Evolutionary conservation across 2,113 vertebrate species (phyloP).

Genomic region (Thryonomys swinderianus): DNA sequence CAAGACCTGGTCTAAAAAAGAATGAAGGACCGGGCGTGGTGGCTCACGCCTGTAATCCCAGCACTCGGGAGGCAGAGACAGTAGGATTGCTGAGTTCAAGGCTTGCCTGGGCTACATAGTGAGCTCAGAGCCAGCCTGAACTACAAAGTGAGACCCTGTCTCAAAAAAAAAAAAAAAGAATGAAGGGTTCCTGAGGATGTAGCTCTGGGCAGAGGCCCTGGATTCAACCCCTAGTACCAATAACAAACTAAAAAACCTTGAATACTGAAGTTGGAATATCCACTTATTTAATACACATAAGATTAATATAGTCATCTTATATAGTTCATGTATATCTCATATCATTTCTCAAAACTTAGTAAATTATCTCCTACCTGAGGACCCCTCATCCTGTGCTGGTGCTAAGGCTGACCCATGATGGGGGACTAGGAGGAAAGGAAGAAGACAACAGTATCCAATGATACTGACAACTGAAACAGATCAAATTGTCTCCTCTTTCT

Average conservation of each 20-base stretch:
- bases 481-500: neutral
- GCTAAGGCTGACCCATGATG: neutral
- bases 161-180: too few relatives aligned
- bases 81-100: too few relatives aligned
- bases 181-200: neutral
- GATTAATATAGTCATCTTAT: slow-evolving; percentile 5
- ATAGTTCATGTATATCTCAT: neutral
- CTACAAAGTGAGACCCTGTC: too few relatives aligned
- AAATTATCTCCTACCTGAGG: neutral
- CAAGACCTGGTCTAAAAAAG: neutral
- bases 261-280: neutral
- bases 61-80: too few relatives aligned
- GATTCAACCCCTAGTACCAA: neutral
- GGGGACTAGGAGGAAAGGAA: neutral
- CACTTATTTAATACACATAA: slow-evolving; percentile 5
- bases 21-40: too few relatives aligned
- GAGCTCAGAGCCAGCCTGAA: too few relatives aligned
- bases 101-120: too few relatives aligned
- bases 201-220: neutral
- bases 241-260: neutral
- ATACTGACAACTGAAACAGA: neutral
- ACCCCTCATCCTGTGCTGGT: neutral
- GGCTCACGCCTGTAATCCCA: too few relatives aligned
- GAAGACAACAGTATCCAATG: neutral
- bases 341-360: slow-evolving; percentile 2